Base-by-base conservation (phyloP, 2,113 vertebrate species). In the Rhizomys pruinosus region DNA sequence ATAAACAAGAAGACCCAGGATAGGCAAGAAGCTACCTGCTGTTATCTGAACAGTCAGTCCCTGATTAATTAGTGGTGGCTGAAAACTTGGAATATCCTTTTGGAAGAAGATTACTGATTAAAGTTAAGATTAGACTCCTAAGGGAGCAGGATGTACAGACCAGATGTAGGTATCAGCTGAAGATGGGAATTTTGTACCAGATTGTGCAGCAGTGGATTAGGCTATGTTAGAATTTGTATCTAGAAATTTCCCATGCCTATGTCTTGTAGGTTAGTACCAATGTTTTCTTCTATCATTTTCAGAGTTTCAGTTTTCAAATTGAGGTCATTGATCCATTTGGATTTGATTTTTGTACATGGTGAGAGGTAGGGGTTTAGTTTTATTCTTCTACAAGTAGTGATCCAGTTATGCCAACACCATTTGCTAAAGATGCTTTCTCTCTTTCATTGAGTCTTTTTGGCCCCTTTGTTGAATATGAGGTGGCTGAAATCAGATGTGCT, bases 1-100 rank as follows among this genome's bases (percentile, higher is more conserved):
- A 32, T 52, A 16, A 79, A 47, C 1, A 4, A 37, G 25, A 82
- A n/a, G 2, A 59, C 8, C 8, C 8, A 4, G 0, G 0, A 2
- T 12, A 9, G 69, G 4, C 19, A 27, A 8, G 34, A 37, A 20
- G 6, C 57, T 25, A 2, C 71, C 15, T 69, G 86, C 42, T 5
- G 1, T 73, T 57, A 4, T 10, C 44, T 9, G 34, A 3, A 16
- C 7, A 47, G 16, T 64, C 32, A 73, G 16, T 39, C 23, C 15
- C 34, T 55, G 27, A 34, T 22, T 44, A 32, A 16, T 32, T 15
- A 88, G 27, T 19, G 19, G 37, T 78, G 25, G 20, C 73, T 55
- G 39, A 37, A 69, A 78, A 74, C n/a, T 34, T 59, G 20, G n/a
- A 89, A 37, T 16, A 17, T 81, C 7, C 44, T 27, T 55, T n/a